Evolutionary conservation across 2,888 invertebrate species (phyloP).

Genomic region (Lithophane ornitopus): DNA sequence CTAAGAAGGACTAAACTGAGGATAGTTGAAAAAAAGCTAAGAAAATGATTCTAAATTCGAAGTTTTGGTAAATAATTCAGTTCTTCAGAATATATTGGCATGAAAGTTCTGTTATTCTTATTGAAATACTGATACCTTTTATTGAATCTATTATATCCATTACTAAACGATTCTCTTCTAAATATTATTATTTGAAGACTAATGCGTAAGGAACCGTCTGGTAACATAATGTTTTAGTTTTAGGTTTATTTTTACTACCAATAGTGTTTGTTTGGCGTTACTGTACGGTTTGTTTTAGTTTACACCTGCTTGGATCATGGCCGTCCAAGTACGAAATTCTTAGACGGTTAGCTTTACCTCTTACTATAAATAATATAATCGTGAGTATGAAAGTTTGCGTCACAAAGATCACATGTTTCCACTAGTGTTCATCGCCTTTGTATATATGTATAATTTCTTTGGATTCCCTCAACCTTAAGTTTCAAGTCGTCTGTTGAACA

Average conservation of each 20-base stretch:
- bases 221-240: slow-evolving; percentile 23
- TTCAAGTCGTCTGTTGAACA: background rate
- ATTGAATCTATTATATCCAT: background rate
- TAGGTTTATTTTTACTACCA: slow-evolving; percentile 55
- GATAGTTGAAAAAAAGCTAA: background rate
- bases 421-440: background rate
- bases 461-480: background rate
- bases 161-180: slow-evolving; percentile 3
- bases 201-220: slow-evolving; percentile 23
- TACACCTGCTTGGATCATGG: slow-evolving; percentile 60
- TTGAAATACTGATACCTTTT: background rate
- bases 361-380: slow-evolving; percentile 31
- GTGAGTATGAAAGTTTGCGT: background rate
- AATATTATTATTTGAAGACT: slow-evolving; percentile 14
- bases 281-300: slow-evolving; percentile 41
- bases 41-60: background rate
- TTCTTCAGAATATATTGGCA: background rate
- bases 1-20: background rate
- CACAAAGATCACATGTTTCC: slow-evolving; percentile 1
- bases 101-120: background rate
- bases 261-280: slow-evolving; percentile 47
- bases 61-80: background rate
- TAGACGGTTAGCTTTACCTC: slow-evolving; percentile 13
- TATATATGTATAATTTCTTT: background rate
- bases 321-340: slow-evolving; percentile 50